Evolutionary conservation across 53 echinoderm and acorn worm species (phyloP), one percentile per base, ranked within the genome.

Genomic region (Hippasteria phrygiana): DNA sequence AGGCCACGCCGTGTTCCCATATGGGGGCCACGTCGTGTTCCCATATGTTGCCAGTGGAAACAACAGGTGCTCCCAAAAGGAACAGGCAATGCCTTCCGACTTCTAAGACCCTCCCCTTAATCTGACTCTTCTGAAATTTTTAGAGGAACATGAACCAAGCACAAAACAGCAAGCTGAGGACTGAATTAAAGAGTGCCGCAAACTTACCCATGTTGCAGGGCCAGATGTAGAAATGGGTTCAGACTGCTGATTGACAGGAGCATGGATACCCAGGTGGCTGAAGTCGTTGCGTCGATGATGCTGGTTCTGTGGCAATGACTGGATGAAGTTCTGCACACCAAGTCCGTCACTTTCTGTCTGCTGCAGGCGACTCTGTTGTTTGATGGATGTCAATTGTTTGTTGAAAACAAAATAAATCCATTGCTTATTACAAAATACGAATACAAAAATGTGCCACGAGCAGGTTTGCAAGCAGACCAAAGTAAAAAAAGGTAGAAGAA

Each of bases 191-290:
- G n/a, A 45, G 26, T 20, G 51, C 26, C 12, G 3, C 40, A 40
- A n/a, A 65, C 63, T 92, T 78, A 92, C 88, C 92, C 87, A 73
- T 37, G 91, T 28, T 62, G 91, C 80, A 10, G 87, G 80, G n/a
- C 63, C 81, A 53, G 18, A 43, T 0, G 83, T 59, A 34, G 62
- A 72, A 64, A 33, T 43, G 11, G 53, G 8, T 62, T 14, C 59
- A 13, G 70, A n/a, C 31, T 83, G 82, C 22, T 62, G 70, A 28
- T 46, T 55, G 46, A 62, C 6, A 2, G 92, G 93, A 27, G 65
- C 88, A 10, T 91, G 89, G 79, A 97, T 99, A 4, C 99, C 99
- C 14, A 99, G 94, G 66, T 99, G 95, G 38, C 94, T 90, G 94
- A 99, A 99, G 73, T 99, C 96, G 80, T 99, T 99, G 32, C 99